A percentile compares a stretch with the other conserved stretches of the same genome.
These are phyloP conservation scores for Spinus pinus DNA, from an alignment of 2,797 vertebrate species.

Conservation along the genomic window DNA sequence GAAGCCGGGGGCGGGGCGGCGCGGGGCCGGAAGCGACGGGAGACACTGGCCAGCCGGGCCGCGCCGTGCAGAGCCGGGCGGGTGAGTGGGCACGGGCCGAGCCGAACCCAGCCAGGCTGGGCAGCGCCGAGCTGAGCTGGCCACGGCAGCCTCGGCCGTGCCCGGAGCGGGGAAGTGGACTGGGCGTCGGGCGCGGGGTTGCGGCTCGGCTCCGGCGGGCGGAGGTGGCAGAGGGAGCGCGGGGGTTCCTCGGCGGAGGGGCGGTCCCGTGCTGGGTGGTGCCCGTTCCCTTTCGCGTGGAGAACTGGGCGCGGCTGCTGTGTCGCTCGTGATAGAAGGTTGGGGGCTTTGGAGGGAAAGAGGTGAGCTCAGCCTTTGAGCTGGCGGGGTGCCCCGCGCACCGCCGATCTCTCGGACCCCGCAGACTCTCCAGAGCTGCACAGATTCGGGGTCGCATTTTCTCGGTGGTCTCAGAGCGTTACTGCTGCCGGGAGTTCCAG, in stretches of 20 bases:
- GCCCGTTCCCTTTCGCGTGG: background rate
- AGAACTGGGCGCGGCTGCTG: background rate
- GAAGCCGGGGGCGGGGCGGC: background rate
- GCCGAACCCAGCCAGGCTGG: background rate
- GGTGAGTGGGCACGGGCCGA: background rate
- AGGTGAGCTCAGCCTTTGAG: too few species aligned
- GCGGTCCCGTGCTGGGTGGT: background rate
- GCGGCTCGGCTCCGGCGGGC: too few species aligned
- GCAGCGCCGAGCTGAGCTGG: background rate
- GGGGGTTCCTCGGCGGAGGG: too few species aligned
- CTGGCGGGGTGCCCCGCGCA: background rate
- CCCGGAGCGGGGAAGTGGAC: too few species aligned
- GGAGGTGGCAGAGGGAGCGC: background rate
- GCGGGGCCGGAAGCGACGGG: background rate
- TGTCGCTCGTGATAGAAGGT: background rate
- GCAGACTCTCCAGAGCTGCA: background rate
- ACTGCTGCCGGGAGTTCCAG: background rate
- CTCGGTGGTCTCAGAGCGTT: background rate
- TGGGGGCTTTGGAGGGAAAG: background rate
- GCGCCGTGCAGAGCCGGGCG: rapidly evolving
- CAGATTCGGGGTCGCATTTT: background rate
- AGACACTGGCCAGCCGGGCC: rapidly evolving
- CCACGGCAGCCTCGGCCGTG: background rate
- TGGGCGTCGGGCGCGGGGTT: background rate
- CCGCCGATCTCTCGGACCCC: background rate